Conservation (phyloP, 1,140 invertebrate genomes). For the Belonocnema kinseyi region DNA sequence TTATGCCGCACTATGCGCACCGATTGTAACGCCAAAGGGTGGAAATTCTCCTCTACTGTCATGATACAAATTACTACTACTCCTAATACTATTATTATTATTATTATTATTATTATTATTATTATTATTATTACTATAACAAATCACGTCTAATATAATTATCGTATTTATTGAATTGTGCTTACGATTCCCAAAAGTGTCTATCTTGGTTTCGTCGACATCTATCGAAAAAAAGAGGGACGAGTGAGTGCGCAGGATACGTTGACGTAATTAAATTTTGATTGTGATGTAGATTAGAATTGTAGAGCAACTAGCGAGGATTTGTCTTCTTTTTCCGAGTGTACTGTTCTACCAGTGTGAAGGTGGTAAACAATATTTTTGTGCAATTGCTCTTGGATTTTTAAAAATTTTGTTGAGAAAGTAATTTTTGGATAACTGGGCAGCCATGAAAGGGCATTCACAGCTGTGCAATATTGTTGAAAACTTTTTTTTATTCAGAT, state of each 20-base stretch:
- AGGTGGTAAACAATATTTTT: conserved; percentile 17
- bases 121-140: conserved; percentile 43
- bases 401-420: no score
- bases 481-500: no score
- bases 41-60: conserved; percentile 9
- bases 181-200: conserved; percentile 40
- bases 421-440: no score
- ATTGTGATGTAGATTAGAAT: conserved; percentile 64
- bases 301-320: conserved; percentile 41
- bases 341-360: conserved; percentile 50
- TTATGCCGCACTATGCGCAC: conserved; percentile 25
- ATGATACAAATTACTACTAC: conserved; percentile 26
- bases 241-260: conserved; percentile 47
- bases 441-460: no score
- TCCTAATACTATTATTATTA: background rate
- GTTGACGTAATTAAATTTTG: conserved; percentile 48
- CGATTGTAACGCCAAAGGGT: conserved; percentile 6
- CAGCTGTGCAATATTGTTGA: no score
- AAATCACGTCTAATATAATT: conserved; percentile 63
- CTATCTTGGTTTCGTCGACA: conserved; percentile 17
- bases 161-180: conserved; percentile 67
- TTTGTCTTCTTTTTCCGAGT: conserved; percentile 41
- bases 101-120: conserved; percentile 37
- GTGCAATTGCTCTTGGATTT: background rate
- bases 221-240: conserved; percentile 6